A percentile compares a stretch with the other conserved stretches of the same genome.
phyloP scores from a whole-genome alignment of 37 sponge, comb jelly and placozoan genomes.

The Chondrilla cf. caribensis region DNA sequence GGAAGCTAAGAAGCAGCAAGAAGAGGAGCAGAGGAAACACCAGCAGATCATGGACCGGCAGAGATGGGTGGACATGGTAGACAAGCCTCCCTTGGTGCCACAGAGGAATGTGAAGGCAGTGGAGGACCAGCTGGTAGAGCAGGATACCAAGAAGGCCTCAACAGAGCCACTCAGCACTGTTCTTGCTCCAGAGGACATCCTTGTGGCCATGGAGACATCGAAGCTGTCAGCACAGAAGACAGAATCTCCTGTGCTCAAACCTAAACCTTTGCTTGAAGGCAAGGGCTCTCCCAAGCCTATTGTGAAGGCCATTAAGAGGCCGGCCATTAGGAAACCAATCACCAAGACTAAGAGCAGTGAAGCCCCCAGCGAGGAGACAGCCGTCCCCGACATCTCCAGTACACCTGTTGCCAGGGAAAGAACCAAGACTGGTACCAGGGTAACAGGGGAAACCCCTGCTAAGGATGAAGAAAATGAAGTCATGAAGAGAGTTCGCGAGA shows the following conservation, averaged over 20 bases:
- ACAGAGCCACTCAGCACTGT: not conserved
- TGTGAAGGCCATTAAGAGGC: not conserved
- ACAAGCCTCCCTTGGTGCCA: too few species aligned
- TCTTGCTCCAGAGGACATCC: not conserved
- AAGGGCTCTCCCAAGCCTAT: not conserved
- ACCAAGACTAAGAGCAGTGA: not conserved
- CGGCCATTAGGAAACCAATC: not conserved
- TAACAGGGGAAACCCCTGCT: not conserved
- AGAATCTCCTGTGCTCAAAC: not conserved
- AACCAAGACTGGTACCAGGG: not conserved
- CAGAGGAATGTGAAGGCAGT: not conserved
- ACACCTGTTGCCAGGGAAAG: not conserved
- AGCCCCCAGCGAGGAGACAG: not conserved
- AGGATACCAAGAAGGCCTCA: not conserved
- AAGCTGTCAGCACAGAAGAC: not conserved
- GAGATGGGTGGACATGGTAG: too few species aligned
- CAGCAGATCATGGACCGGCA: not conserved
- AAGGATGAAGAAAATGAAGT: not conserved
- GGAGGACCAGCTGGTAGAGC: not conserved
- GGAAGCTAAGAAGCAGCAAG: constrained; percentile 36
- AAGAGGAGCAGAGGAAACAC: constrained; percentile 24
- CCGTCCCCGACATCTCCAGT: not conserved
- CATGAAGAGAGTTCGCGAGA: constrained; percentile 11
- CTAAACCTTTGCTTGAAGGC: not conserved
- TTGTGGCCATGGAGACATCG: not conserved